Conservation (phyloP, 2,113 vertebrate species). For the Petromus typicus region DNA sequence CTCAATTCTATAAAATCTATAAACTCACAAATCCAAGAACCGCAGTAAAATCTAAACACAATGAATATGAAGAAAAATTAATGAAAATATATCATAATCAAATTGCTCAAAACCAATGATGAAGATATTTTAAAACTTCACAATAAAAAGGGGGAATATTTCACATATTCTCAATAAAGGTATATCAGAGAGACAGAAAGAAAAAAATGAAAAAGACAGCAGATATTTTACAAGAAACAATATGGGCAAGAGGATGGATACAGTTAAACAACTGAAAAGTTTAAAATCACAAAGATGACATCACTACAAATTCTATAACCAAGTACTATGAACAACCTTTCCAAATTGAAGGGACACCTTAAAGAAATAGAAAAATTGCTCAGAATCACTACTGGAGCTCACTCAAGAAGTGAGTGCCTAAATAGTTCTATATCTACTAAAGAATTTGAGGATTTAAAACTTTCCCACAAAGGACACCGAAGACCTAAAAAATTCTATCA, state of each 20-base stretch:
- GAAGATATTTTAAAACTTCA: slow-evolving; percentile 3
- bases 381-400: neutral
- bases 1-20: neutral
- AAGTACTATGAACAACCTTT: neutral
- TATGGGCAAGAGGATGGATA: neutral
- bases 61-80: neutral
- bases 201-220: neutral
- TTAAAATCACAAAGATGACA: neutral
- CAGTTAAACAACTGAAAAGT: neutral
- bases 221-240: neutral
- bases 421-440: neutral
- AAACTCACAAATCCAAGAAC: neutral
- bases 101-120: neutral
- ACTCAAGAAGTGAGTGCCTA: neutral
- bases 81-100: neutral
- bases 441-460: slow-evolving; percentile 19
- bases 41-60: neutral
- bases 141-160: neutral
- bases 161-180: neutral
- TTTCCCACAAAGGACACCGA: neutral
- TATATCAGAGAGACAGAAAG: neutral
- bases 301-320: neutral
- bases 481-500: neutral
- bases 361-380: neutral
- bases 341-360: neutral